These are phyloP conservation scores for Intellagama lesueurii DNA, from an alignment of 2,797 vertebrate genomes.

Conservation along the genomic window DNA sequence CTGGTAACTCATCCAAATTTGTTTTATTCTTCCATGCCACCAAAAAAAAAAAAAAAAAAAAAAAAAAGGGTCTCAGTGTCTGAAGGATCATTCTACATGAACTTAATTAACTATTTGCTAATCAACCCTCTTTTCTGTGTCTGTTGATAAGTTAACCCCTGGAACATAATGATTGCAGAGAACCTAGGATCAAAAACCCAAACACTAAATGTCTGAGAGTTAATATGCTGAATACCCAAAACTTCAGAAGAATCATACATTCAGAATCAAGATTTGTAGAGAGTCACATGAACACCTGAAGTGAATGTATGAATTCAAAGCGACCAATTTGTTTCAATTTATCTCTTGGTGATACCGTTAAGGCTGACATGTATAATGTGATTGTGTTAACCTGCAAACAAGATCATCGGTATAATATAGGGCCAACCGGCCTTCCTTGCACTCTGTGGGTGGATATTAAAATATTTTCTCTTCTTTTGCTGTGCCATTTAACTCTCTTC, in stretches of 20 bases:
- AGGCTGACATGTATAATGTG: not conserved
- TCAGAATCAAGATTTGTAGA: slow-evolving; percentile 19
- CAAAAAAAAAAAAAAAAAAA: too few species aligned
- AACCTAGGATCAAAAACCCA: slow-evolving; percentile 6
- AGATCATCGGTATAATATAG: slow-evolving; percentile 16
- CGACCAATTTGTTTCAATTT: slow-evolving; percentile 38
- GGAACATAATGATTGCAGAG: not conserved
- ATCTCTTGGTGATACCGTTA: slow-evolving; percentile 33
- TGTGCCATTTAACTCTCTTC: fast-evolving
- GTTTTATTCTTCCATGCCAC: not conserved
- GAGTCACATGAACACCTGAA: slow-evolving; percentile 19
- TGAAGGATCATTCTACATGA: not conserved
- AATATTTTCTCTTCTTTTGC: not conserved
- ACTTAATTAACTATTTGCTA: not conserved
- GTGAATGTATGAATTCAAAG: slow-evolving; percentile 41
- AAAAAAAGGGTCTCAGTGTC: not conserved
- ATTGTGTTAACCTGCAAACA: slow-evolving; percentile 3
- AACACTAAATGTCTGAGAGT: not conserved
- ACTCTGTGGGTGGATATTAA: not conserved
- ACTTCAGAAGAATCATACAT: slow-evolving; percentile 35
- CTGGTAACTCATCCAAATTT: not conserved
- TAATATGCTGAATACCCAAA: slow-evolving; percentile 25
- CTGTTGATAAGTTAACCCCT: slow-evolving; percentile 8
- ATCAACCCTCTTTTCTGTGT: slow-evolving; percentile 7
- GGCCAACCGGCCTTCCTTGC: not conserved